phyloP scores from a whole-genome alignment of 2,888 invertebrate species.

The Creontiades dilutus region DNA sequence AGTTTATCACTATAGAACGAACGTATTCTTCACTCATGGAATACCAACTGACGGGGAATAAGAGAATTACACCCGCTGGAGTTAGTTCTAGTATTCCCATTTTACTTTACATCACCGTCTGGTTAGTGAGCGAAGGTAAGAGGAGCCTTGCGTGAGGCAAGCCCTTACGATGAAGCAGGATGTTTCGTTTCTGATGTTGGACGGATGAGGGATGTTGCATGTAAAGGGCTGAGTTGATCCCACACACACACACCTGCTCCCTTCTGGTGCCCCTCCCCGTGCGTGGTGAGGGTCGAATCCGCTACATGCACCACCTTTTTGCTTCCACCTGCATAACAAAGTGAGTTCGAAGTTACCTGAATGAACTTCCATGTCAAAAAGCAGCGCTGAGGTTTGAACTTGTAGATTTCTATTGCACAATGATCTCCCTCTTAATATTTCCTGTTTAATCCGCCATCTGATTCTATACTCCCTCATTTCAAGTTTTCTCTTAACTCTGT shows the following conservation, averaged over 20 bases:
- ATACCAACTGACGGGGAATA: too few relatives aligned
- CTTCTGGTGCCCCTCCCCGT: background rate
- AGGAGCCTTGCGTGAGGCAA: background rate
- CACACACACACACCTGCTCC: slow-evolving; percentile 27
- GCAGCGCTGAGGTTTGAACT: too few relatives aligned
- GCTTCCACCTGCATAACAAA: background rate
- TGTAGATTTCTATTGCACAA: too few relatives aligned
- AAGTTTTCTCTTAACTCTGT: too few relatives aligned
- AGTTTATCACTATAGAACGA: too few relatives aligned
- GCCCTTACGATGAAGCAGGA: background rate
- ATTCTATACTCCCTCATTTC: too few relatives aligned
- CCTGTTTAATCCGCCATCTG: too few relatives aligned
- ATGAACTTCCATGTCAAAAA: too few relatives aligned
- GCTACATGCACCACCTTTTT: slow-evolving; percentile 1
- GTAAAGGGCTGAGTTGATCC: slow-evolving; percentile 18
- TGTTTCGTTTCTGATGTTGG: slow-evolving; percentile 9
- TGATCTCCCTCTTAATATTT: too few relatives aligned
- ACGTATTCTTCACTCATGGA: too few relatives aligned
- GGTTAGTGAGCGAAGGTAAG: background rate
- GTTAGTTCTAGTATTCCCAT: background rate
- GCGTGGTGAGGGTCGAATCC: background rate
- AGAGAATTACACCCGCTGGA: too few relatives aligned
- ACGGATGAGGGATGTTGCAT: slow-evolving; percentile 26
- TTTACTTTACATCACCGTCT: background rate
- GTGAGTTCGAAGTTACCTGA: too few relatives aligned